Evolutionary conservation across 2,113 vertebrate genomes (phyloP), one percentile per base, ranked within the genome.

Genomic region (Varanus komodoensis): DNA sequence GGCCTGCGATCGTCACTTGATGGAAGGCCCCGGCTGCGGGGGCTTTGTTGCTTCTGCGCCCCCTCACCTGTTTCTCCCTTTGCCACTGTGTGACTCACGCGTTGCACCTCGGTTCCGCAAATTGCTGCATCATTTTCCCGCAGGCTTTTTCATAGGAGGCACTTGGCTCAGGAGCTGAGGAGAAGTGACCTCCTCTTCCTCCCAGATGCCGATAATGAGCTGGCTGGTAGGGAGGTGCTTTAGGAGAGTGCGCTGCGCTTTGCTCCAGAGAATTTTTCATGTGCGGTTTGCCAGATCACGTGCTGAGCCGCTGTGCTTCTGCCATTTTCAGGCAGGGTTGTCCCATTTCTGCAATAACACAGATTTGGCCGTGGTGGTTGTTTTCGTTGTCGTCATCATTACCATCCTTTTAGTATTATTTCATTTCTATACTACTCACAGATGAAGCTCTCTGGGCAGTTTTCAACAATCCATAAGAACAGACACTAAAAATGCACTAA

Each of bases 51-150:
- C 67, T 67, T 11, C 23, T 8, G 54, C 8, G 1, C 21, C 34
- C 4, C 74, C 34, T 19, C 5, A 14, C 75, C 75, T 6, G 7
- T 19, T 73, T 90, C 84, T 67, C 92, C 91, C 89, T 90, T 71
- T 78, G 2, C 73, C 38, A 67, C 91, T 85, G 75, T 29, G 19
- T 89, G 94, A 95, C 86, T 87, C 93, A 87, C 82, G 86, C 81
- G 92, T 89, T 69, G 88, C 91, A 90, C 89, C 84, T 94, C 88
- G 82, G 89, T 92, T 92, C 87, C 92, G 87, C 78, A 95, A 94
- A 95, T 94, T 86, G 89, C 91, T 48, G 23, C 82, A 92, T 92
- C 89, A 87, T 93, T 94, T 89, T 38, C 89, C 85, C 89, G 50
- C n/a, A 14, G 73, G 67, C 11, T 83, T 91, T 93, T 90, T 88